Evolutionary conservation across 1,140 invertebrate species (phyloP), one percentile per base, ranked within the genome.

Genomic region (Heliconius himera): DNA sequence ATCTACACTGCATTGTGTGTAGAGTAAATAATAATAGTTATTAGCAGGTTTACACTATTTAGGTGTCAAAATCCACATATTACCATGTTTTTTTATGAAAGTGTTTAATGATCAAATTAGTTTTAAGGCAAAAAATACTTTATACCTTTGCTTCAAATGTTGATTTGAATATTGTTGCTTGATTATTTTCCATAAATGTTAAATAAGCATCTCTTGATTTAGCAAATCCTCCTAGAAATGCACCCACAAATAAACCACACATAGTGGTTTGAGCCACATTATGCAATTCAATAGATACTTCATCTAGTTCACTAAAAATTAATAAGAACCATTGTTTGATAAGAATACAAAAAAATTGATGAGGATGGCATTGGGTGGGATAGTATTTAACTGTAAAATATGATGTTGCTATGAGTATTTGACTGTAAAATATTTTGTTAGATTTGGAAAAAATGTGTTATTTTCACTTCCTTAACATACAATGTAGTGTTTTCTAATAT

Each of bases 141-240:
- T 16, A 46, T 95, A 97, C 96, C 93, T 97, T 96, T 3, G 97
- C 97, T 80, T 97, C 95, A 13, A 96, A 89, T 72, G 97, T 96
- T 78, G 95, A 96, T 70, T 91, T 90, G 90, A 97, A 98, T 11
- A 94, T 93, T 41, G 96, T 96, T 11, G 96, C 97, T 93, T 97
- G 95, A 94, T 98, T 97, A 73, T 95, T 96, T 88, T 96, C 95
- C 82, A 97, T 96, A 83, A 97, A 97, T 76, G 96, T 94, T n/a
- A 96, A 70, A 82, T 96, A 96, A 26, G 96, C 95, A 3, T 85
- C 83, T 84, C 94, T 94, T n/a, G 96, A 96, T 83, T 94, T 88
- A 18, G 92, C 83, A 82, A 96, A 87, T 72, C 96, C 97, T 51
- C 97, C 97, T 81, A 96, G 95, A 29, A 95, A 81, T 1, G 89